phyloP scores from a whole-genome alignment of 2,888 invertebrate genomes.

The Pyrrhia umbra region DNA sequence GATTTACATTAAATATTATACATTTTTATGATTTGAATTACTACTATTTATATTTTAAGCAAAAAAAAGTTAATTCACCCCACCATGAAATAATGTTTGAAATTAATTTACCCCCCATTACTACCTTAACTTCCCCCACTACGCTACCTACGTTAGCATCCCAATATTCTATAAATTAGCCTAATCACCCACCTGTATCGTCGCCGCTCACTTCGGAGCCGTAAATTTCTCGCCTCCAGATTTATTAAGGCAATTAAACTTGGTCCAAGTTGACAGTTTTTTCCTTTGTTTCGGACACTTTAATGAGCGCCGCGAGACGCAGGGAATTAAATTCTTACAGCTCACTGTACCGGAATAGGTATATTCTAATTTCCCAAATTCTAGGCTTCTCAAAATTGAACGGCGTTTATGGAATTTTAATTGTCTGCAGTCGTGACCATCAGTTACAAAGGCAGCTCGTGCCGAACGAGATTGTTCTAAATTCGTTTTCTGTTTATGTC shows the following conservation, averaged over 20 bases:
- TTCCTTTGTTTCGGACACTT: constrained; percentile 85
- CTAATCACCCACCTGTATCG: constrained; percentile 54
- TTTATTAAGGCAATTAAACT: constrained; percentile 89
- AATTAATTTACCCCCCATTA: neutral
- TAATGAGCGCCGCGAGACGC: constrained; percentile 81
- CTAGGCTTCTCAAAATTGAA: constrained; percentile 19
- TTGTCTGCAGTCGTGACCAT: neutral
- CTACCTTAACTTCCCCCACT: neutral
- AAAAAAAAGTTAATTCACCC: too few species aligned
- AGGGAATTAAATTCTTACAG: constrained; percentile 71
- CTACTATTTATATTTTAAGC: too few species aligned
- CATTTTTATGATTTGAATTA: too few species aligned
- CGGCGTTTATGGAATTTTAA: constrained; percentile 35
- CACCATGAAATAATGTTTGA: too few species aligned
- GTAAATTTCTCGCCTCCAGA: constrained; percentile 71
- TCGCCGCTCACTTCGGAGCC: constrained; percentile 67
- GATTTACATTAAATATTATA: too few species aligned
- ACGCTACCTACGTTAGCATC: neutral
- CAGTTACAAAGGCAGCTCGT: neutral
- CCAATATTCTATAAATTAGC: constrained; percentile 47
- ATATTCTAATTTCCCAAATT: constrained; percentile 33
- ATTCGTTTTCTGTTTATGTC: neutral
- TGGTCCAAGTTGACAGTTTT: constrained; percentile 86
- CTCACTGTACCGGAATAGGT: constrained; percentile 41
- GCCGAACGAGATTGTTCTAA: neutral